Evolutionary conservation across 2,797 vertebrate species (phyloP).

Genomic region (Chanos chanos): DNA sequence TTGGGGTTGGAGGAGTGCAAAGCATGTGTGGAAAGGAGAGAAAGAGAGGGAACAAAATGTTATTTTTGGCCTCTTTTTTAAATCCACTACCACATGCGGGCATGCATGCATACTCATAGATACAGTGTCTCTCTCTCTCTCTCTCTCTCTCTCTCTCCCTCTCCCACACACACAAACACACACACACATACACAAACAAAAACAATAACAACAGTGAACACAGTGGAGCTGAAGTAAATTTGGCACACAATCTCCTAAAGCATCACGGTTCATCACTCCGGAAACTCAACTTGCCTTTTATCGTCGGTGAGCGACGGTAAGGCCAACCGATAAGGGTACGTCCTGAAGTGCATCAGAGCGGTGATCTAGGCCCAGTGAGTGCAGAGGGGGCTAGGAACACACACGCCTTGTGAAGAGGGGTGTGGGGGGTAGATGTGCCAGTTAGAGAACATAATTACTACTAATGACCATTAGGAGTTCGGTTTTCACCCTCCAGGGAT

Average conservation of each 20-base stretch:
- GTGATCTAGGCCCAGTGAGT: slow-evolving; percentile 34
- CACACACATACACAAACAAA: not conserved
- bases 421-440: slow-evolving; percentile 55
- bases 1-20: too few species aligned
- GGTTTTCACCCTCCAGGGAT: slow-evolving; percentile 70
- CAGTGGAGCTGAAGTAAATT: slow-evolving; percentile 19
- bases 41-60: too few species aligned
- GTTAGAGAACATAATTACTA: slow-evolving; percentile 73
- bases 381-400: slow-evolving; percentile 5
- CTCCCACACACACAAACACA: slow-evolving; percentile 31
- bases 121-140: too few species aligned
- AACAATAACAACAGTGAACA: not conserved
- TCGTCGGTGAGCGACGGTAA: slow-evolving; percentile 26
- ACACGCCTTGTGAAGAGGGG: slow-evolving; percentile 45
- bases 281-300: slow-evolving; percentile 52
- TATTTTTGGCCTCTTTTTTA: too few species aligned
- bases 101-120: too few species aligned
- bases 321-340: slow-evolving; percentile 5
- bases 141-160: too few species aligned
- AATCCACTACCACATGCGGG: too few species aligned
- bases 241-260: slow-evolving; percentile 20
- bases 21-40: too few species aligned
- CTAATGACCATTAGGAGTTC: slow-evolving; percentile 81
- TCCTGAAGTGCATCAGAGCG: slow-evolving; percentile 34
- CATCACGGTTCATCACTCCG: slow-evolving; percentile 41